Evolutionary conservation across 2,797 vertebrate genomes (phyloP), one percentile per base, ranked within the genome.

Genomic region (Lepus oiostolus): DNA sequence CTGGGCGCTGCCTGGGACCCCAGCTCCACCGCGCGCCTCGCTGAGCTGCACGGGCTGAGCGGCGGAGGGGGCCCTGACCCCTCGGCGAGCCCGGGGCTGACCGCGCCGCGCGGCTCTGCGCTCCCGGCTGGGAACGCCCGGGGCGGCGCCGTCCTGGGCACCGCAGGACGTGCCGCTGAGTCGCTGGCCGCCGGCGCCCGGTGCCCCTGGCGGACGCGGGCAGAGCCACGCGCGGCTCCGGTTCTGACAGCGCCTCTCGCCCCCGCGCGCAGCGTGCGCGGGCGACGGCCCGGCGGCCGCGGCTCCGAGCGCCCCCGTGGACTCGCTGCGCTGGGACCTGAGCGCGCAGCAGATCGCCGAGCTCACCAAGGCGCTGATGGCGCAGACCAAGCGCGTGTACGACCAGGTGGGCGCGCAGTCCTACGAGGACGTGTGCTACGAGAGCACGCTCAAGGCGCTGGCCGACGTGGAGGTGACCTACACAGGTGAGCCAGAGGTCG

Each of bases 401-500:
- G 99, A 99, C 97, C 38, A 47, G 0, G 99, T 99, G 65, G 99
- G 99, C 0, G 83, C 96, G 0, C 98, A 99, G 97, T 98, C 98
- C 14, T 93, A 98, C 0, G 97, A 98, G 0, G 92, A 97, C 0
- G 99, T 99, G 88, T 98, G 98, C 88, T 99, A 99, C 0, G 98
- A 99, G 74, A 99, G 98, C 97, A 99, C 99, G 0, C 98, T 99
- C 70, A 99, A 99, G 97, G 99, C 98, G 0, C 98, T 99, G 63
- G 99, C 99, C 0, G 99, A 99, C 1, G 99, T 99, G 90, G 99
- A 99, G 96, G 99, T 99, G 58, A 98, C 99, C 0, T 99, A 99
- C 96, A 99, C 99, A 0, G 99, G 93, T 94, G 88, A 85, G 68
- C 32, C 54, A 13, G 17, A 16, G 7, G 42, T 42, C 7, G 54